These are phyloP conservation scores for Heliconius congener DNA, from an alignment of 1,140 invertebrate species.

Conservation along the genomic window DNA sequence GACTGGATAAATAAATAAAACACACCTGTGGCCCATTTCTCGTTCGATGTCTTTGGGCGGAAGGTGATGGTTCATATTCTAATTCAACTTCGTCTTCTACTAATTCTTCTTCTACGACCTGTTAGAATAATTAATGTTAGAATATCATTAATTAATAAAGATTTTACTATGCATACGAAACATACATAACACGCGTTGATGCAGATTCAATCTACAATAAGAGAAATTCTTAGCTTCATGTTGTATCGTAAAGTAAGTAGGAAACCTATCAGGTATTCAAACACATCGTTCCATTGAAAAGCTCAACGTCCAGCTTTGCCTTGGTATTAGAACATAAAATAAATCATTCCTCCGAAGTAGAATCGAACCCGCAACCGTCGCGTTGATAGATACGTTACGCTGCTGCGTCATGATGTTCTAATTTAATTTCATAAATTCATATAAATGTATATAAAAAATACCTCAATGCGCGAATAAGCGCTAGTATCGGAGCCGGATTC, in stretches of 20 bases:
- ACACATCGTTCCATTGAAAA: too few relatives aligned
- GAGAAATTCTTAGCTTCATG: background rate
- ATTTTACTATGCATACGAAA: too few relatives aligned
- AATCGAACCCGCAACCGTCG: background rate
- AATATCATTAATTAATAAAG: too few relatives aligned
- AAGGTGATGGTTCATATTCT: slow-evolving; percentile 44
- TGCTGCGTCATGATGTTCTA: background rate
- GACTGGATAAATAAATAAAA: background rate
- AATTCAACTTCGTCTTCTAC: slow-evolving; percentile 53
- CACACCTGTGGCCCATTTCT: slow-evolving; percentile 19
- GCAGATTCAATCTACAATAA: too few relatives aligned
- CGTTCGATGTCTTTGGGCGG: slow-evolving; percentile 8
- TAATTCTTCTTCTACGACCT: slow-evolving; percentile 52
- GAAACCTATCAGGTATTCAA: too few relatives aligned
- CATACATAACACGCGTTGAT: too few relatives aligned
- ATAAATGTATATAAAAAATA: background rate
- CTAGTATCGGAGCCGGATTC: slow-evolving; percentile 32
- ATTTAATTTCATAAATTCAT: too few relatives aligned
- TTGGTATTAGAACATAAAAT: too few relatives aligned
- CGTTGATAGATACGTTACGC: background rate
- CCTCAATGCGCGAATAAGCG: slow-evolving; percentile 41
- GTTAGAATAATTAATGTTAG: slow-evolving; percentile 3
- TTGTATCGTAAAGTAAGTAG: background rate
- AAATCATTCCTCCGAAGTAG: background rate
- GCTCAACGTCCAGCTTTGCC: too few relatives aligned